Base-by-base conservation (phyloP, 2,113 vertebrate species). In the Verasper variegatus region DNA sequence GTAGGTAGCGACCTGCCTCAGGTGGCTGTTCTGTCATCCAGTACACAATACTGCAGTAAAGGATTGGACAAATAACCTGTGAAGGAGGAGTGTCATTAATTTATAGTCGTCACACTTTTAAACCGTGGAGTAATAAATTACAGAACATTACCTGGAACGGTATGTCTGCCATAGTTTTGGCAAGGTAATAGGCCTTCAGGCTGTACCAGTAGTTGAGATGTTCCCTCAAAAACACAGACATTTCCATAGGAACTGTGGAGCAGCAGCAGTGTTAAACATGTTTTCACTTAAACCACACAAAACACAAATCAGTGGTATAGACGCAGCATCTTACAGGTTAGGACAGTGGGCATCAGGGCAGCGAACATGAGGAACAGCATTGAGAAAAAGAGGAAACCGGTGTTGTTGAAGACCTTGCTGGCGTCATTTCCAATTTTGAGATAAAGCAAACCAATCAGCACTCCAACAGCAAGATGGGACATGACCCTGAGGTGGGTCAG, bases 351-450 rank as follows among this genome's bases (percentile, higher is more conserved):
- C 98, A 99, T 98, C 73, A 99, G 94, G 0, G 98, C 98, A 0
- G 97, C 97, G 3, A 99, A 99, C 97, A 98, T 99, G 81, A 99
- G 96, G 93, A 99, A 99, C 35, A 99, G 95, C 97, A 99, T 98
- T 91, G 98, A 99, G 95, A 99, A 98, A 95, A 99, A 99, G 88
- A 99, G 97, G 89, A 98, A 99, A 80, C 98, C 97, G 0, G 97
- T 99, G 94, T 99, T 99, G 95, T 99, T 99, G 94, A 99, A 99
- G 87, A 98, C 98, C 82, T 98, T 99, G 94, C 95, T 96, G 58
- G 98, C 98, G 1, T 99, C 98, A 0, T 99, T 95, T 23, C 98
- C 98, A 0, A 99, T 99, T 87, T 98, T 96, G 82, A 99, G 94
- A 93, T 99, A 99, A 74, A 99, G 96, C 72, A 99, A 93, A 62